Evolutionary conservation across 1,140 invertebrate species (phyloP), one percentile per base, ranked within the genome.

Genomic region (Tetramorium alpestre): DNA sequence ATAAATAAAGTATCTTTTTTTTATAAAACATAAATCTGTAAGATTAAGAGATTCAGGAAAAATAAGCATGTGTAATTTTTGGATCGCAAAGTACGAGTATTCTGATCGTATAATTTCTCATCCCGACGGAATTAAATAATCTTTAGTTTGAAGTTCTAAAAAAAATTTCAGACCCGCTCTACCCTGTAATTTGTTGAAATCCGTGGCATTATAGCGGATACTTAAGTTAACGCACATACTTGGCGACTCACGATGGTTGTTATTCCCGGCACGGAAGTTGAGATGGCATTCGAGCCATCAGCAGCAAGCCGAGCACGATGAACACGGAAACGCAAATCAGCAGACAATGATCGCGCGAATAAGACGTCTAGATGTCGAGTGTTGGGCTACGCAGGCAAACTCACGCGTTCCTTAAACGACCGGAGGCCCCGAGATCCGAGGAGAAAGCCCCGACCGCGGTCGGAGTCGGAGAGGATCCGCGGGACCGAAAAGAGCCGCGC

Each of bases 321-420:
- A 85, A 58, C 73, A 18, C 56, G 80, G 73, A 89, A 87, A 82
- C 85, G 89, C 89, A 77, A 85, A 91, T 84, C 87, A 70, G 86
- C 86, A 58, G 89, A 76, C 90, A 89, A 90, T 91, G 92, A 93
- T 94, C 93, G 91, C 90, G 92, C 90, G 91, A 93, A 93, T 92
- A 92, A 93, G 91, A 93, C 91, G 92, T 94, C 90, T 90, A 88
- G 92, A 91, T 89, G 91, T 85, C 89, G 76, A 89, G 77, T 44
- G 33, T 69, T 80, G 7, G 77, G n/a, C 47, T 81, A 38, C 22
- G n/a, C 47, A 56, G 47, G 60, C 58, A 18, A 75, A 25, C 60
- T 69, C 81, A 77, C 86, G 78, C 86, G 85, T 88, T 89, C 78
- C 49, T 87, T 64, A 67, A 86, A 84, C 75, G 81, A 60, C 25